Evolutionary conservation across 30 jellyfish, hydroid and myxozoan species (phyloP).

Genomic region (Hydractinia symbiolongicarpus): DNA sequence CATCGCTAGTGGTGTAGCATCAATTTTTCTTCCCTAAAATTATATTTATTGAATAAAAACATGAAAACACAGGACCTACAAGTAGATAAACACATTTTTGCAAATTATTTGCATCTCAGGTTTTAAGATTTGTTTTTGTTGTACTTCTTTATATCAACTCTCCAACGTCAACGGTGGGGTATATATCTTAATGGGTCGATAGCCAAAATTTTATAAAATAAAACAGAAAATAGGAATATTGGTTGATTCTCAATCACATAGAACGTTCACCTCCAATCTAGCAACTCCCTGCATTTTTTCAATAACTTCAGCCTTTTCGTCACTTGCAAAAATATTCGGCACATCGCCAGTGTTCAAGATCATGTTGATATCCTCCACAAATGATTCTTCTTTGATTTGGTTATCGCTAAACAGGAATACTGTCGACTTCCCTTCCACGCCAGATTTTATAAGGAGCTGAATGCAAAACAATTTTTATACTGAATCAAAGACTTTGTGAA

Average conservation of each 20-base stretch:
- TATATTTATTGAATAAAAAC: not conserved
- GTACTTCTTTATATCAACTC: not conserved
- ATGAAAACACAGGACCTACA: too few relatives aligned
- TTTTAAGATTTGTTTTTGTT: not conserved
- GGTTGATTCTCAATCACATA: too few relatives aligned
- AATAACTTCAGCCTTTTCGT: slow-evolving; percentile 95
- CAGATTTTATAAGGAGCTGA: slow-evolving; percentile 80
- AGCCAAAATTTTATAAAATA: too few relatives aligned
- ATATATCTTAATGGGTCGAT: too few relatives aligned
- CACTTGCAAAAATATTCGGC: slow-evolving; percentile 92
- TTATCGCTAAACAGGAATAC: slow-evolving; percentile 91
- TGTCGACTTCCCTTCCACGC: slow-evolving; percentile 88
- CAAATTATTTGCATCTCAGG: not conserved
- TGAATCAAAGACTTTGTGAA: not conserved
- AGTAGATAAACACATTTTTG: not conserved
- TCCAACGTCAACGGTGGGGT: not conserved
- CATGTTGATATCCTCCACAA: slow-evolving; percentile 96
- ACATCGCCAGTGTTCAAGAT: slow-evolving; percentile 95
- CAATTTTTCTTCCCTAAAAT: slow-evolving; percentile 91
- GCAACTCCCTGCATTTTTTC: slow-evolving; percentile 98
- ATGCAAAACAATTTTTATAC: not conserved
- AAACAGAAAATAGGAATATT: too few relatives aligned
- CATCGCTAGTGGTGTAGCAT: slow-evolving; percentile 96
- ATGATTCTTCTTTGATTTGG: slow-evolving; percentile 94
- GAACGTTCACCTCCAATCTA: slow-evolving; percentile 49